Base-by-base conservation (phyloP, 23 tunicate species). In the Diplosoma virens region DNA sequence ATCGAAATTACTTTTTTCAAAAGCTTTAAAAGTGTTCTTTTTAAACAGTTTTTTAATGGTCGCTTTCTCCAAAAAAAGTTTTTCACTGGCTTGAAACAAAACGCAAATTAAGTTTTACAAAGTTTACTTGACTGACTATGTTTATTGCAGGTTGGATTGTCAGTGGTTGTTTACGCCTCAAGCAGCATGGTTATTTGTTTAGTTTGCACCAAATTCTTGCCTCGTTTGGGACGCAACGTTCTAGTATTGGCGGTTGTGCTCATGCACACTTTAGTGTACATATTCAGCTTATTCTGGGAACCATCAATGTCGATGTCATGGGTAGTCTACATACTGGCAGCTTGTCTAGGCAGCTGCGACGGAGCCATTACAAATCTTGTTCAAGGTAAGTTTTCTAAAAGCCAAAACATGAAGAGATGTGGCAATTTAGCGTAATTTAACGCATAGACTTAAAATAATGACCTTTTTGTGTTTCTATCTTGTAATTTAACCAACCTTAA, bases 301-400 rank as follows among this genome's bases (percentile, higher is more conserved):
- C 67, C 79, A 2, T 31, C 78, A 0, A 9, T 3, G 3, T n/a
- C 9, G 28, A 52, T 37, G 3, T 31, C 21, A 45, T 72, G 61
- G 60, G 31, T 72, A 47, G 25, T 84, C 17, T 84, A 65, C 33
- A 17, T 76, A 1, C 33, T 46, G 16, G 66, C 82, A 25, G 82
- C 33, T 18, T 50, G 56, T 30, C 61, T 76, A 5, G 89, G 89
- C 16, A 50, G 83, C 26, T 76, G 89, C 56, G 89, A 84, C 30
- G 89, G 82, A 56, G 67, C 67, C n/a, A n/a, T 56, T 27, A 47
- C 60, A 37, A 84, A 77, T 37, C 25, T 68, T n/a, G 1, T 52
- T 21, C 89, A 84, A 84, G 89, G 89, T 84, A 67, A 30, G 68
- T 3, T n/a, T n/a, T n/a, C n/a, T n/a, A n/a, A n/a, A n/a, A n/a